Conservation (phyloP, 2,113 vertebrate species). For the Platanista minor region DNA sequence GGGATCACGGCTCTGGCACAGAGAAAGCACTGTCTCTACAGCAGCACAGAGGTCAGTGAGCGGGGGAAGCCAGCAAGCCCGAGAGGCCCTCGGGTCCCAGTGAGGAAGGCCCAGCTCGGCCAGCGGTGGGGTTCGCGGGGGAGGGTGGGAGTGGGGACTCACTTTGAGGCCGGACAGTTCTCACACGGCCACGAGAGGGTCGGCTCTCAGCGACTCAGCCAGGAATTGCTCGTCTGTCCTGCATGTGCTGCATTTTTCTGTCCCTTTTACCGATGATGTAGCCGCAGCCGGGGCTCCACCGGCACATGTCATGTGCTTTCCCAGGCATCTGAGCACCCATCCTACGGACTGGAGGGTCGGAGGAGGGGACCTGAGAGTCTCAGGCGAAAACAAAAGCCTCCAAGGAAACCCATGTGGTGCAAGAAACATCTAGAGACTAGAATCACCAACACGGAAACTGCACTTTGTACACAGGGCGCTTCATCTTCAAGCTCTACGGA, state of each 20-base stretch:
- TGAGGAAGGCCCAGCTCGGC: fast-evolving
- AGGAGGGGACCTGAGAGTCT: not conserved
- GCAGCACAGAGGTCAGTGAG: fast-evolving
- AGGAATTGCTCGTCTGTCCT: fast-evolving
- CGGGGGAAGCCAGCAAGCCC: not conserved
- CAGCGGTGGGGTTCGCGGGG: not conserved
- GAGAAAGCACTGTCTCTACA: fast-evolving
- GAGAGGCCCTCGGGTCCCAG: not conserved
- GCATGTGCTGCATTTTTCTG: fast-evolving
- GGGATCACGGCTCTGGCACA: not conserved
- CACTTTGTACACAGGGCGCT: fast-evolving
- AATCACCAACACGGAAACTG: fast-evolving
- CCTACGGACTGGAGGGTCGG: not conserved
- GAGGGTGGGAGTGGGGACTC: not conserved
- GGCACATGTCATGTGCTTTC: fast-evolving
- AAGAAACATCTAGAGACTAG: fast-evolving
- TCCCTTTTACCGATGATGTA: fast-evolving
- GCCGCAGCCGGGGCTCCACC: fast-evolving
- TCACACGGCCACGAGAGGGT: fast-evolving
- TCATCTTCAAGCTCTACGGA: fast-evolving
- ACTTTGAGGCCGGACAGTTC: fast-evolving
- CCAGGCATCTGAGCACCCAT: fast-evolving
- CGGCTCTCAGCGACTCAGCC: fast-evolving
- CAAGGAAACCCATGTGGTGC: fast-evolving
- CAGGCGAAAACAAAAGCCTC: not conserved